Evolutionary conservation across 1,140 invertebrate genomes (phyloP).

Genomic region (Macrosteles quadrilineatus): DNA sequence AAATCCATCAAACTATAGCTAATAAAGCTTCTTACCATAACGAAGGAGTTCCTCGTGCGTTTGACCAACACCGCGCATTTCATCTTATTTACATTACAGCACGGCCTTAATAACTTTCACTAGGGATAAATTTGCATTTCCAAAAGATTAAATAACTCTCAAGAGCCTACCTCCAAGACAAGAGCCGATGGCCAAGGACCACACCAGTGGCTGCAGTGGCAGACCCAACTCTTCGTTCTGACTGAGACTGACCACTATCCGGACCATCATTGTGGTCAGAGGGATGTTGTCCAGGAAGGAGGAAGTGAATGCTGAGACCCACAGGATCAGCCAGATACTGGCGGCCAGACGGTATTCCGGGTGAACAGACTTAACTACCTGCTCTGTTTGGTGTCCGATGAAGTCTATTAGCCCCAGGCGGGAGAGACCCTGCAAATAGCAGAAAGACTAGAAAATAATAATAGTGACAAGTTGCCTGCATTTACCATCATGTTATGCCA

Average conservation of each 20-base stretch:
- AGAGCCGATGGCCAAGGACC: slow-evolving; percentile 78
- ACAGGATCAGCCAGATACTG: slow-evolving; percentile 71
- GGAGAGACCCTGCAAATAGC: slow-evolving; percentile 62
- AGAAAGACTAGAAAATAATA: background rate
- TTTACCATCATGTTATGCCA: no score
- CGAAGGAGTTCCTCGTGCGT: no score
- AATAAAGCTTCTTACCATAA: no score
- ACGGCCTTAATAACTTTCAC: no score
- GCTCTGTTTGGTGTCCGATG: slow-evolving; percentile 70
- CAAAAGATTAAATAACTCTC: no score
- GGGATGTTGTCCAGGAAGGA: slow-evolving; percentile 87
- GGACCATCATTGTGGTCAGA: slow-evolving; percentile 83
- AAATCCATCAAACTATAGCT: no score
- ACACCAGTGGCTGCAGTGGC: slow-evolving; percentile 71
- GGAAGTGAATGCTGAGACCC: slow-evolving; percentile 77
- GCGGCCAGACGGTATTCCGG: slow-evolving; percentile 65
- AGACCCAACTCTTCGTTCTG: slow-evolving; percentile 63
- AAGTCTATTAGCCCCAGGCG: slow-evolving; percentile 69
- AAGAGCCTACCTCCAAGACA: slow-evolving; percentile 73
- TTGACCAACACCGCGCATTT: no score
- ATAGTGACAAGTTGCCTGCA: background rate
- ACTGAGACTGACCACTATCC: slow-evolving; percentile 66
- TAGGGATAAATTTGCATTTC: no score
- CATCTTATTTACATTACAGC: no score
- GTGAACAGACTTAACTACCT: slow-evolving; percentile 62